Evolutionary conservation across 2,888 invertebrate genomes (phyloP), one percentile per base, ranked within the genome.

Genomic region (Pomacea canaliculata): DNA sequence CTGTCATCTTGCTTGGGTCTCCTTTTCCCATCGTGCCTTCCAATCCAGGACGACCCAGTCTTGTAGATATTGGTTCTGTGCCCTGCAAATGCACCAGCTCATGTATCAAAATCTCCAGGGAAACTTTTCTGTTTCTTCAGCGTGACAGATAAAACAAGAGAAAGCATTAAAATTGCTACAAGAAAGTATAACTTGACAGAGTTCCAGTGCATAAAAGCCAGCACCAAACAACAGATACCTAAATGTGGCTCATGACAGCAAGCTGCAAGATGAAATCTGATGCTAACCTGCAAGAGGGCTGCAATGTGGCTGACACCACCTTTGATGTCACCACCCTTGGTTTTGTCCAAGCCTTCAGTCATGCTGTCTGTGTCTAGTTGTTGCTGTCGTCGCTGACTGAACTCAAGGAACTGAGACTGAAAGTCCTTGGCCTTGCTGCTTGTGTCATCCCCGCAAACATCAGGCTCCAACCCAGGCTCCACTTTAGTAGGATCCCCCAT

Each of bases 351-450:
- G 12, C 76, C 74, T 23, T 80, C 83, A 12, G 67, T 56, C 48
- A 63, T 46, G 46, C 56, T 46, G 4, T 48, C 67, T 18, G 69
- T 49, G 46, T 78, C 78, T 1, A 76, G 59, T 70, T 75, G 72
- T 59, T 82, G 82, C 68, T 80, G 79, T 23, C 85, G 84, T 56
- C 84, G 84, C 83, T 89, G 86, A 78, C 89, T 89, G 81, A 90
- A 90, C 80, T 90, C 90, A 59, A 90, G 80, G 77, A 91, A 91
- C 80, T 91, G 88, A 1, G 90, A 85, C 80, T 91, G 89, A 78
- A 89, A 90, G 78, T 88, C 86, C 65, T 83, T 78, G 48, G 81
- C 80, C 46, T 65, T 65, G 75, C 23, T 70, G 56, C 59, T 49
- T 49, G 49, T 62, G 0, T 70, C 70, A 10, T 67, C 63, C 19